phyloP scores from a whole-genome alignment of 1,140 invertebrate genomes.

The Euwallacea similis region DNA sequence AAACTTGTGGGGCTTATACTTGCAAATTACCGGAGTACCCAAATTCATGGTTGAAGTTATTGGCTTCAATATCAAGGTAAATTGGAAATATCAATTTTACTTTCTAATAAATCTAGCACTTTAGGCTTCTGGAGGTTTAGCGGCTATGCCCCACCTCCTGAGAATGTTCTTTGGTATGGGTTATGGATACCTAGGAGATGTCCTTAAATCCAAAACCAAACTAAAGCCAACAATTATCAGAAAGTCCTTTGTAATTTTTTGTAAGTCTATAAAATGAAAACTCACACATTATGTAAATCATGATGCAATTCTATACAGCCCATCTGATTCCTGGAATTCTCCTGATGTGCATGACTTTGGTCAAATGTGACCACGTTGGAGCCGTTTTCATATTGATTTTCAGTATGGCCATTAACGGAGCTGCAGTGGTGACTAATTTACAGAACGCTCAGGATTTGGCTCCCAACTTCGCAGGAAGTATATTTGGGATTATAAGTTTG shows the following conservation, averaged over 20 bases:
- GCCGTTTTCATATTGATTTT: conserved; percentile 70
- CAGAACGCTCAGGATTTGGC: conserved; percentile 85
- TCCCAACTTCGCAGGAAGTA: conserved; percentile 76
- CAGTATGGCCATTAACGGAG: conserved; percentile 80
- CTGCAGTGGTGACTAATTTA: conserved; percentile 78
- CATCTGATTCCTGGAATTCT: conserved; percentile 71
- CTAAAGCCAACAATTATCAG: conserved; percentile 65
- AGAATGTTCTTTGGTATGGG: conserved; percentile 65
- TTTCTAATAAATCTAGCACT: conserved; percentile 6
- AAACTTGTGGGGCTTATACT: conserved; percentile 77
- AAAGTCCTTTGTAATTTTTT: conserved; percentile 71
- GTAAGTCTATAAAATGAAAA: conserved; percentile 55
- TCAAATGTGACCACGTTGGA: conserved; percentile 64
- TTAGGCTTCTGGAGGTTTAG: conserved; percentile 67
- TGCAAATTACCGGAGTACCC: conserved; percentile 84
- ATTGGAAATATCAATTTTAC: neutral
- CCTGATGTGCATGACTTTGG: conserved; percentile 66
- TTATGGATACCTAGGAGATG: conserved; percentile 69
- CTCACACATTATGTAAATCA: too few species aligned
- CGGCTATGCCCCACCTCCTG: conserved; percentile 70
- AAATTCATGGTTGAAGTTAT: conserved; percentile 85
- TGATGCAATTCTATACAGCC: conserved; percentile 55
- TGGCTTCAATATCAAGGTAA: conserved; percentile 70
- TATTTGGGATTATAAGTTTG: conserved; percentile 75
- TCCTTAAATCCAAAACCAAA: conserved; percentile 60